These are phyloP conservation scores for Platorchestia sp. DNA, from an alignment of 1,140 invertebrate species.

Conservation along the genomic window DNA sequence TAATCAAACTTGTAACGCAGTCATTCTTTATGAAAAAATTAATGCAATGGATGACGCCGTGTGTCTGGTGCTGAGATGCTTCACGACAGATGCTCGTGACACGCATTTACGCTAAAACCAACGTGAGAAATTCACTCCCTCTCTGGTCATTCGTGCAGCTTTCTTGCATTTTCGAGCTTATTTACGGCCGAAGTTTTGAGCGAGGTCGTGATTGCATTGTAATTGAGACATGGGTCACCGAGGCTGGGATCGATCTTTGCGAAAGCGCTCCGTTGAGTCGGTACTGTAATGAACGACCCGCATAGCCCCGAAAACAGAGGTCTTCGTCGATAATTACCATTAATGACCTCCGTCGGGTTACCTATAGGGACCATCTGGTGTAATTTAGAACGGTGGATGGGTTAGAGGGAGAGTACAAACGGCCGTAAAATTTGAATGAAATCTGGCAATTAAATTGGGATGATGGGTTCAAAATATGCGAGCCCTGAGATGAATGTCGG, in stretches of 20 bases:
- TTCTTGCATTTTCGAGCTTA: not conserved
- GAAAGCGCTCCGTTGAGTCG: not conserved
- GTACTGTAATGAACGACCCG: slow-evolving; percentile 7
- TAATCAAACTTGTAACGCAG: not conserved
- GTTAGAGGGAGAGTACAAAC: not conserved
- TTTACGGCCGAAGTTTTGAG: not conserved
- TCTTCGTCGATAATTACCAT: slow-evolving; percentile 22
- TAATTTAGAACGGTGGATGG: not conserved
- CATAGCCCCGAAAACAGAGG: slow-evolving; percentile 10
- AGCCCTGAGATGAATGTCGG: not conserved
- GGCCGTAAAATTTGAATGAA: not conserved
- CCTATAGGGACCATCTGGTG: not conserved
- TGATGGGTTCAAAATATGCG: not conserved
- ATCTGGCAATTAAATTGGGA: not conserved
- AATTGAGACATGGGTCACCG: not conserved
- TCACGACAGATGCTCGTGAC: not conserved
- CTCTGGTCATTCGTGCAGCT: not conserved
- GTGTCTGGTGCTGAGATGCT: not conserved
- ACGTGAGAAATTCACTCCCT: not conserved
- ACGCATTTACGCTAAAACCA: not conserved
- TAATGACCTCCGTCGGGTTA: not conserved
- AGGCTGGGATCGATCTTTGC: not conserved
- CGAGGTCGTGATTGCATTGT: not conserved
- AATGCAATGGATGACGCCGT: not conserved
- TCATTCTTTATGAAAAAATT: not conserved